Base-by-base conservation (phyloP, 2,888 invertebrate genomes). In the Smittia sp. region DNA sequence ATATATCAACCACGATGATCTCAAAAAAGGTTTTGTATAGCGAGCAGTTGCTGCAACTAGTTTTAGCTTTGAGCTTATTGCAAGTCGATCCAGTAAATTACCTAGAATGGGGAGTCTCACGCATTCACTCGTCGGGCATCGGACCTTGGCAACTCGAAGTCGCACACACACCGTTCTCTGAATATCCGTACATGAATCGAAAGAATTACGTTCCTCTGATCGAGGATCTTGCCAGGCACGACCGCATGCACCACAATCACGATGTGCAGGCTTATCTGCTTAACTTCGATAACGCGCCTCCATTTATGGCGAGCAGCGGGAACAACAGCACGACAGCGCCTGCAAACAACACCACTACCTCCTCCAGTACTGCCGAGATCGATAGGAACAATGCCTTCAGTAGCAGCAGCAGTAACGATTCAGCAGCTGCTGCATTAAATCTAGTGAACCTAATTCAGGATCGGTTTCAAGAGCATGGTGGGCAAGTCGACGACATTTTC, bases 1-100 rank as follows among this genome's bases (percentile, higher is more conserved):
- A 75, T 69, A 46, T 67, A 62, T 63, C 13, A 18, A 22, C 38
- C 7, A 54, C 58, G 79, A 93, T 93, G 93, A 85, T 93, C 83
- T 89, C 90, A 78, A 83, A 92, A 78, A 93, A 93, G 84, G 93
- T 93, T 81, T 83, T 91, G 65, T 91, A 91, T 78, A 88, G 91
- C 69, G 91, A 92, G 80, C 93, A 93, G 84, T 84, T 94, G 78
- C 82, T 94, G 76, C 89, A 93, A 81, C 84, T 94, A 77, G 90
- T 94, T 77, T 81, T 96, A 80, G 86, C 94, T 77, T 84, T 94
- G 78, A 90, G 94, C 81, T 85, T 95, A 76, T 81, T 95, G 73
- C 87, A 92, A 77, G 89, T 90, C 13, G 89, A 92, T 79, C 90
- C 91, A 0, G 25, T 63, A 3, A 86, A 87, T 24, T 88, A 90